Conservation (phyloP, 1,140 invertebrate species). For the Telenomus remus region DNA sequence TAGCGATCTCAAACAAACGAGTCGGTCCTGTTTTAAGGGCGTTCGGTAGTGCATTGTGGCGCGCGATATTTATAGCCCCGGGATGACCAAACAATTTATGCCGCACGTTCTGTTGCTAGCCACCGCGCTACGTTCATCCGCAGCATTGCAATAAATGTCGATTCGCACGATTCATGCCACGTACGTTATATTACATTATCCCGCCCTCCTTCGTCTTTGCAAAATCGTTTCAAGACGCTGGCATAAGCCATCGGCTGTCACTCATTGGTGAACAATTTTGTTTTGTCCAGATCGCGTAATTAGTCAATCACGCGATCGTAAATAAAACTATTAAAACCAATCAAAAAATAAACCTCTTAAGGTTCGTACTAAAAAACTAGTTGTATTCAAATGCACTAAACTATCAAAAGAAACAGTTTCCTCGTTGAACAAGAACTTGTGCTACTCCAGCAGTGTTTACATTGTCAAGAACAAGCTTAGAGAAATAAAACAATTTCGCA, state of each 20-base stretch:
- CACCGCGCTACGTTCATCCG: constrained; percentile 34
- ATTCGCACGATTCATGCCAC: constrained; percentile 47
- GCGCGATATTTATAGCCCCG: constrained; percentile 54
- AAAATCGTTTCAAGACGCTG: constrained; percentile 14
- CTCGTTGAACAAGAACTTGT: neutral
- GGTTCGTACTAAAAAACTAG: too few species aligned
- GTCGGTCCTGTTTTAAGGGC: constrained; percentile 59
- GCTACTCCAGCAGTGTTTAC: neutral
- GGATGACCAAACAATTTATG: constrained; percentile 61
- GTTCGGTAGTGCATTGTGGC: constrained; percentile 56
- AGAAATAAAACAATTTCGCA: neutral
- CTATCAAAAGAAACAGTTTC: constrained; percentile 35
- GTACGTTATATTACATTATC: constrained; percentile 17
- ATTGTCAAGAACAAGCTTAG: neutral
- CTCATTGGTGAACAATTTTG: constrained; percentile 19
- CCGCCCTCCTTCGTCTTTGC: constrained; percentile 10
- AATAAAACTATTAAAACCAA: too few species aligned
- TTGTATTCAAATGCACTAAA: too few species aligned
- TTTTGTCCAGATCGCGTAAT: too few species aligned
- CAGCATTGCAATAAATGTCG: constrained; percentile 51
- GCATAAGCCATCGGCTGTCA: constrained; percentile 14
- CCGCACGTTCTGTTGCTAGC: constrained; percentile 33
- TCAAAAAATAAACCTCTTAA: too few species aligned
- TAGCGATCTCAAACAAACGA: constrained; percentile 57
- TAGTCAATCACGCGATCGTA: too few species aligned